A percentile compares a stretch with the other conserved stretches of the same genome.
Evolutionary conservation across 2,797 vertebrate genomes (phyloP).

Genomic region (Sebastes umbrosus): DNA sequence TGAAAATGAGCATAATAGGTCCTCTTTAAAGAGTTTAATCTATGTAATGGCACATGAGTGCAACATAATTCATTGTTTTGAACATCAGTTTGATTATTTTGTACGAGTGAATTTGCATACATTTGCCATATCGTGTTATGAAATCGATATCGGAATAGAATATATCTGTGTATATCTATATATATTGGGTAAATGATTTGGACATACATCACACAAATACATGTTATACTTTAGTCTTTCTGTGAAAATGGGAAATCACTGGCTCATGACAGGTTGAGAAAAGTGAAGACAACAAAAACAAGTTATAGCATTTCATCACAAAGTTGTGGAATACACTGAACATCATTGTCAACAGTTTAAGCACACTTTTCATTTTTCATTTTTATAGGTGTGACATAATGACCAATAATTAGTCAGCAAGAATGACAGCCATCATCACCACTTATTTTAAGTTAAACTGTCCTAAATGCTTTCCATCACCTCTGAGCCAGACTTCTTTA

Average conservation of each 20-base stretch:
- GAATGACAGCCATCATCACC: background rate
- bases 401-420: background rate
- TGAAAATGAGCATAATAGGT: no score
- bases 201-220: background rate
- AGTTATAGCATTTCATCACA: background rate
- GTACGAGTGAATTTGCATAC: background rate
- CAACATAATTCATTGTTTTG: background rate
- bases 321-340: background rate
- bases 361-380: background rate
- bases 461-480: background rate
- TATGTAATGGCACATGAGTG: background rate
- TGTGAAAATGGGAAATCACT: background rate
- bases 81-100: background rate
- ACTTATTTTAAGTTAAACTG: background rate
- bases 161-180: background rate
- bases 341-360: background rate
- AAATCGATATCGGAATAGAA: background rate
- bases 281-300: background rate
- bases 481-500: background rate
- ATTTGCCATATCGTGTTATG: background rate
- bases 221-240: background rate
- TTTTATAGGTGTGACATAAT: background rate
- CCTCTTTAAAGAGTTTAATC: background rate
- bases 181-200: background rate
- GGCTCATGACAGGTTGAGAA: background rate